Evolutionary conservation across 2,797 vertebrate species (phyloP).

Genomic region (Falco berigora): DNA sequence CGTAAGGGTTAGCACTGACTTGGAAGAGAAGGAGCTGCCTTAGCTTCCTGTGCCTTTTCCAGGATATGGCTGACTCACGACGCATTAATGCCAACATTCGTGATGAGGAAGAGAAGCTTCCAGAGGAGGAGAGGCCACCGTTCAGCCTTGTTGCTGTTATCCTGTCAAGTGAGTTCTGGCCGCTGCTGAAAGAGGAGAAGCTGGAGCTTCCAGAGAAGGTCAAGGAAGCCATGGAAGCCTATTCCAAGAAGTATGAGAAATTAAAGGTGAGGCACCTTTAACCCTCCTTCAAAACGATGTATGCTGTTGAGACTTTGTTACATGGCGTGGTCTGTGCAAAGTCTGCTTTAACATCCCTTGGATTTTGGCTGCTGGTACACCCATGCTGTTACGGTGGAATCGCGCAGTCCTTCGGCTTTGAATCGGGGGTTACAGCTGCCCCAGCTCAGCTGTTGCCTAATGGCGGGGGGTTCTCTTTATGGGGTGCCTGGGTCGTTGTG

Average conservation of each 20-base stretch:
- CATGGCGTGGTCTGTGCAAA: not conserved
- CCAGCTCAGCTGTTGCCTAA: not conserved
- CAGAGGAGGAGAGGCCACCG: constrained; percentile 80
- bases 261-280: constrained; percentile 78
- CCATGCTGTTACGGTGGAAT: rapidly evolving
- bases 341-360: not conserved
- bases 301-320: not conserved
- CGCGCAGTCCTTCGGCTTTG: not conserved
- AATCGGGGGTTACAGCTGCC: not conserved
- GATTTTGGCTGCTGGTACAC: not conserved
- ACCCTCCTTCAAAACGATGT: not conserved
- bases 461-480: too few species aligned
- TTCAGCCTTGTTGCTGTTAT: constrained; percentile 89
- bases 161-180: constrained; percentile 97
- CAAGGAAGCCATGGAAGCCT: constrained; percentile 87
- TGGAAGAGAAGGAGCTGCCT: not conserved
- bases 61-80: constrained; percentile 97
- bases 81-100: constrained; percentile 93
- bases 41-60: not conserved
- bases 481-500: too few species aligned
- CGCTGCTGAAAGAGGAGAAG: constrained; percentile 93
- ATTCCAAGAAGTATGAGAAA: constrained; percentile 94
- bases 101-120: constrained; percentile 87
- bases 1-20: not conserved
- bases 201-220: constrained; percentile 87